Base-by-base conservation (phyloP, 2,888 invertebrate genomes). In the Sepioteuthis lessoniana region DNA sequence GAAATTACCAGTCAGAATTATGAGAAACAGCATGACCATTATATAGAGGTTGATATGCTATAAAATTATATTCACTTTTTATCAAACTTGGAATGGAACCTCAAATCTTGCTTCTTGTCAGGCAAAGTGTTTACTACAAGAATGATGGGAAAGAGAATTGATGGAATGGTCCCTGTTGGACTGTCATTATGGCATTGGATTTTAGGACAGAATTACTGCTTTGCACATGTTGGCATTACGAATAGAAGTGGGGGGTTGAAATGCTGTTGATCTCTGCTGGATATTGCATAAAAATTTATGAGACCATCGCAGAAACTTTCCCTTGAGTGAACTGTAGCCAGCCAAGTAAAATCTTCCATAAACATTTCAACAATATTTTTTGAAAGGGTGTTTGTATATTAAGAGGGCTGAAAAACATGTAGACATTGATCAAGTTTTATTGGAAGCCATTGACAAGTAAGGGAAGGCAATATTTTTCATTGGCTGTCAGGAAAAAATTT, bases 341-440 rank as follows among this genome's bases (percentile, higher is more conserved):
- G 7, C 55, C 55, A 55, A 55, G 35, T 76, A 76, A 76, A n/a
- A 76, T 76, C 76, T 76, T n/a, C 76, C 35, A 76, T 76, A 35
- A 76, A 76, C n/a, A 76, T 76, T 35, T 76, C 35, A 25, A 10
- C 76, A 76, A n/a, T 35, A n/a, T 76, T 35, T 76, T n/a, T 76
- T 76, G n/a, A 16, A 10, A 2, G n/a, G 76, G 13, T 13, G n/a
- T 35, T 31, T 1, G 60, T 60, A 19, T 25, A 19, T 60, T 2
- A 7, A 28, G 60, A 19, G 60, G 60, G 60, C 8, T 28, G 31
- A 25, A 4, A 35, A 76, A 76, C 3, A 76, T 16, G n/a, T 4
- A 76, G n/a, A 76, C n/a, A 76, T 76, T 76, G 76, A 76, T n/a
- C n/a, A n/a, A 35, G 76, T 76, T 76, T 76, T 76, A 76, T 35